A percentile compares a stretch with the other conserved stretches of the same genome.
phyloP scores from a whole-genome alignment of 1,140 invertebrate species.

The Pseudomyrmex concolor region DNA sequence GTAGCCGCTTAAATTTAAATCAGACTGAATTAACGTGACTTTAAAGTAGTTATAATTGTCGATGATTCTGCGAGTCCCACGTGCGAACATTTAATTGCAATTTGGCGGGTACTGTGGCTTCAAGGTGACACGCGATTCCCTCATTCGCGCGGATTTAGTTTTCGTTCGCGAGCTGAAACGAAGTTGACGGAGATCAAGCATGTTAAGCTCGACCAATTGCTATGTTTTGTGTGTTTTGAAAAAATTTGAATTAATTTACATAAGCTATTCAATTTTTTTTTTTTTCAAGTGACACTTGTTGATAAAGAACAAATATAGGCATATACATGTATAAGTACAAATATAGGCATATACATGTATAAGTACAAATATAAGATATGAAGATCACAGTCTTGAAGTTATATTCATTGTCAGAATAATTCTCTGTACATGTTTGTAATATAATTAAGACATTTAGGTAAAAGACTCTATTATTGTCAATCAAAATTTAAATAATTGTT shows the following conservation, averaged over 20 bases:
- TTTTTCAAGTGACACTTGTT: neutral
- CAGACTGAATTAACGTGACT: conserved; percentile 51
- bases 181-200: conserved; percentile 44
- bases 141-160: conserved; percentile 56
- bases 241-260: conserved; percentile 14
- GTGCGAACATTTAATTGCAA: conserved; percentile 68
- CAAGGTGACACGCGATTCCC: conserved; percentile 64
- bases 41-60: conserved; percentile 58
- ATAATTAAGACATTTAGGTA: too few species aligned
- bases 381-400: too few species aligned
- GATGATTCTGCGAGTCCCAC: conserved; percentile 41
- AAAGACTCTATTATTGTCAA: too few species aligned
- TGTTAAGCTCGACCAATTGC: conserved; percentile 43
- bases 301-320: neutral
- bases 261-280: neutral
- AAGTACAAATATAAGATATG: too few species aligned
- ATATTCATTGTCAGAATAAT: too few species aligned
- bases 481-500: too few species aligned
- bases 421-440: too few species aligned
- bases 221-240: conserved; percentile 27
- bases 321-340: too few species aligned
- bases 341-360: too few species aligned
- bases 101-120: conserved; percentile 13
- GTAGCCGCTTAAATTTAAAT: conserved; percentile 51
- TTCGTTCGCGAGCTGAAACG: conserved; percentile 34